Base-by-base conservation (phyloP, 2,113 vertebrate genomes). In the Cervus canadensis region DNA sequence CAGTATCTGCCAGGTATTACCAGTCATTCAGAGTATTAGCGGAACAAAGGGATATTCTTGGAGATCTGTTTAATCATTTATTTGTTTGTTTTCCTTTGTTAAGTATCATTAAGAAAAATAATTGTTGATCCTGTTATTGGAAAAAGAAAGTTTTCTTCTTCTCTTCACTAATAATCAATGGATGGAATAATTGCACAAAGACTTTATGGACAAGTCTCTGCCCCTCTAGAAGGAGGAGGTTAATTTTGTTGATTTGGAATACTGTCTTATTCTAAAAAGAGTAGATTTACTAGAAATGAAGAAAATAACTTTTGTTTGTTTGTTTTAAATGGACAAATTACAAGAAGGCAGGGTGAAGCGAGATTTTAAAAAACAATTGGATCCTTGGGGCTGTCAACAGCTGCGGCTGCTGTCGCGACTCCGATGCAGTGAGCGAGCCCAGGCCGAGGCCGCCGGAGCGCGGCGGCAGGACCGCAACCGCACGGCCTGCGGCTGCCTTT, bases 401-500 rank as follows among this genome's bases (percentile, higher is more conserved):
- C 16, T 14, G 43, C 45, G 23, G 40, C 48, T 6, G 25, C 19
- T 1, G 5, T 5, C 0, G 6, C 0, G 1, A 23, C 56, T 48
- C 26, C 0, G 64, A 26, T 0, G 56, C 30, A 10, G 50, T 15
- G 56, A 33, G n/a, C 56, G 64, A 78, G 25, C 9, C 16, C 25
- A 16, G 71, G 13, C 50, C 8, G 8, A 40, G 8, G 50, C 16
- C 7, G 2, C 21, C 13, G 11, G 13, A 19, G 28, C 7, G 11
- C 8, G 45, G 26, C 6, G 6, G 17, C 17, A 0, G 48, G 48
- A 6, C 3, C 3, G 0, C 25, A 4, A 6, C 6, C 1, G 0
- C 36, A 7, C 40, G 2, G 64, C 60, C 57, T 4, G 5, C 2
- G 1, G 25, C 30, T 15, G 48, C 23, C 25, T 33, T 89, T 56